These are phyloP conservation scores for Parochlus steinenii DNA, from an alignment of 2,888 invertebrate genomes.

Conservation along the genomic window DNA sequence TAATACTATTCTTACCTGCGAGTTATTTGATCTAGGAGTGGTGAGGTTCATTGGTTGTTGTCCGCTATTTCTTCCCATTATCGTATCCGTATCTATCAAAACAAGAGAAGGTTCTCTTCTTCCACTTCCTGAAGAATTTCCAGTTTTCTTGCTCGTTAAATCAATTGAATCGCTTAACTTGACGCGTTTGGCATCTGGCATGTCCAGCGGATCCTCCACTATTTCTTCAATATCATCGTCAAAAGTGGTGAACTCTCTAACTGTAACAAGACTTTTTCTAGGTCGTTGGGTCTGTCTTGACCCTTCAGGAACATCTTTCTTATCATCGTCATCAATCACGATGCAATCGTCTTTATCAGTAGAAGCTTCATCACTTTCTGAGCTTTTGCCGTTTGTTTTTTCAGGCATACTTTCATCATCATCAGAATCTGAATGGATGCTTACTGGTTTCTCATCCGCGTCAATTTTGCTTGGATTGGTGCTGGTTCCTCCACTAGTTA, in stretches of 20 bases:
- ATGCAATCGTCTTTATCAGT: conserved; percentile 36
- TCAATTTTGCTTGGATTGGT: conserved; percentile 8
- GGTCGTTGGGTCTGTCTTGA: conserved; percentile 20
- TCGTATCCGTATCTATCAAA: too few relatives aligned
- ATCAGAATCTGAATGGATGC: conserved; percentile 25
- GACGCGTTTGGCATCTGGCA: conserved; percentile 23
- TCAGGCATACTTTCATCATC: conserved; percentile 14
- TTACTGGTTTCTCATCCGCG: conserved; percentile 24
- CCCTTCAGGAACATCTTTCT: conserved; percentile 21
- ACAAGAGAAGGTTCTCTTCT: too few relatives aligned
- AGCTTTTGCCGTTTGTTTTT: conserved; percentile 17
- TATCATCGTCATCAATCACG: conserved; percentile 35
- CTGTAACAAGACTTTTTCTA: conserved; percentile 29
- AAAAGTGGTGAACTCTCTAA: conserved; percentile 20
- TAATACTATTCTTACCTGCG: too few relatives aligned
- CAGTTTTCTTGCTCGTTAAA: too few relatives aligned
- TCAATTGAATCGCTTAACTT: conserved; percentile 11
- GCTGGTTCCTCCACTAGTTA: conserved; percentile 10
- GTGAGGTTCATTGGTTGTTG: conserved; percentile 9
- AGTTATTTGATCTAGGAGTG: conserved; percentile 6
- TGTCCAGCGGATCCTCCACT: conserved; percentile 38
- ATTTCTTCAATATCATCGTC: conserved; percentile 34
- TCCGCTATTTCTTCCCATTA: neutral
- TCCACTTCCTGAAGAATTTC: too few relatives aligned
- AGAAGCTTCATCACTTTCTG: conserved; percentile 31